Base-by-base conservation (phyloP, 2,113 vertebrate species). In the Climacteris rufus region DNA sequence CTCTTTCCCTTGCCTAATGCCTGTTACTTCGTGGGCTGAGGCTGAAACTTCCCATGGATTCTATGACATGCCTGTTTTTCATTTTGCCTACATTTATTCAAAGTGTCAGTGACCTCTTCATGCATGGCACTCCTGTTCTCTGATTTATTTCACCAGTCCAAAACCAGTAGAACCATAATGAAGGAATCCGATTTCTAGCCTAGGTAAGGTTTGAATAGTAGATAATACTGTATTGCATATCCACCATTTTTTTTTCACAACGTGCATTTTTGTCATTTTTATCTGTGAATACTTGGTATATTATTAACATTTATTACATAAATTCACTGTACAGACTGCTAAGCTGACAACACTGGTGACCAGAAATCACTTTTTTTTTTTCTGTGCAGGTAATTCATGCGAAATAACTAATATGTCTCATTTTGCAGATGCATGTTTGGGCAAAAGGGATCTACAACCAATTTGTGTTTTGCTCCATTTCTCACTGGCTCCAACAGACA, bases 171-270 rank as follows among this genome's bases (percentile, higher is more conserved):
- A 91, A 80, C 79, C 63, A 12, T 40, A 63, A 80, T 45, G 56
- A 93, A 94, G 86, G 74, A 90, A 90, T 96, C 76, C 86, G 93
- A 71, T 92, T 68, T 83, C 71, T 93, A 83, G 76, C 71, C 39
- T 75, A 49, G 76, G 37, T 89, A 82, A 83, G 44, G 40, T 83
- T 54, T 75, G 56, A 75, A n/a, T 54, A 77, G 60, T 53, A 89
- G 90, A 40, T 78, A 83, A 64, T 66, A 68, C 59, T 64, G 52
- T 81, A 75, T 81, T 84, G 85, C 80, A 49, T 94, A 79, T 65
- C 76, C 77, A 90, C 56, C 47, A 7, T 28, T 56, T 61, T 68
- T 70, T 70, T 93, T 83, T 60, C 47, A 64, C 61, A 86, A 68
- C 2, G 39, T 87, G 93, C 72, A 49, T 89, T 96, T 94, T 47